phyloP scores from a whole-genome alignment of 1,140 invertebrate genomes.

The Lepeophtheirus salmonis region DNA sequence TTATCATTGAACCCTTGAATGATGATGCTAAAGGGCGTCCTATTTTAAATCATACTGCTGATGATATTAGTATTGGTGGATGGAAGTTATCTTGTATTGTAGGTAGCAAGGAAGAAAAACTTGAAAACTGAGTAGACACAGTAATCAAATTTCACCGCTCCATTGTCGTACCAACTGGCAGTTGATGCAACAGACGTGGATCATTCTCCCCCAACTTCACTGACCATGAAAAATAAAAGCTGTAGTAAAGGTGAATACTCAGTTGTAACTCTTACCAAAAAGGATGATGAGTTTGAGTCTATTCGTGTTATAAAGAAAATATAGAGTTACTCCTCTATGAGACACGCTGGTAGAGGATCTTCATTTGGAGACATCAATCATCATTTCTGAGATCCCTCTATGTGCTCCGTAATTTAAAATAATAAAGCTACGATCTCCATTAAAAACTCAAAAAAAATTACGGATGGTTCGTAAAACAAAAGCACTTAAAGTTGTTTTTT shows the following conservation, averaged over 20 bases:
- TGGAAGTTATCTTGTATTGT: slow-evolving; percentile 61
- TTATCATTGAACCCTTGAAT: slow-evolving; percentile 67
- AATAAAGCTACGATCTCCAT: not conserved
- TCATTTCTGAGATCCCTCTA: not conserved
- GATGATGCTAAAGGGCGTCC: slow-evolving; percentile 70
- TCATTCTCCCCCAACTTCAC: slow-evolving; percentile 64
- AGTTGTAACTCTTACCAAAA: slow-evolving; percentile 51
- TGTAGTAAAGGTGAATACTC: slow-evolving; percentile 65
- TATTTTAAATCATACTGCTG: slow-evolving; percentile 66
- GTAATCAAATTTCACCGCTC: slow-evolving; percentile 72
- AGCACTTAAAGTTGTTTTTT: too few relatives aligned
- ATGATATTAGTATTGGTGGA: slow-evolving; percentile 60
- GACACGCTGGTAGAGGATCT: not conserved
- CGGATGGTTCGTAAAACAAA: too few relatives aligned
- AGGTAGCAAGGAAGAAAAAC: slow-evolving; percentile 24
- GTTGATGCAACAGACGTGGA: slow-evolving; percentile 38
- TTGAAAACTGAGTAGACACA: slow-evolving; percentile 44
- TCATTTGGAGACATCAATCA: not conserved
- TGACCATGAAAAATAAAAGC: slow-evolving; percentile 81
- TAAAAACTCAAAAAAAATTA: not conserved
- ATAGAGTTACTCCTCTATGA: slow-evolving; percentile 1
- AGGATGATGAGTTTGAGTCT: slow-evolving; percentile 39
- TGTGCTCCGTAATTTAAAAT: not conserved
- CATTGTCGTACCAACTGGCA: slow-evolving; percentile 54
- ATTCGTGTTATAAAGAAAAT: slow-evolving; percentile 19